Evolutionary conservation across 2,113 vertebrate genomes (phyloP).

Genomic region (Uria lomvia): DNA sequence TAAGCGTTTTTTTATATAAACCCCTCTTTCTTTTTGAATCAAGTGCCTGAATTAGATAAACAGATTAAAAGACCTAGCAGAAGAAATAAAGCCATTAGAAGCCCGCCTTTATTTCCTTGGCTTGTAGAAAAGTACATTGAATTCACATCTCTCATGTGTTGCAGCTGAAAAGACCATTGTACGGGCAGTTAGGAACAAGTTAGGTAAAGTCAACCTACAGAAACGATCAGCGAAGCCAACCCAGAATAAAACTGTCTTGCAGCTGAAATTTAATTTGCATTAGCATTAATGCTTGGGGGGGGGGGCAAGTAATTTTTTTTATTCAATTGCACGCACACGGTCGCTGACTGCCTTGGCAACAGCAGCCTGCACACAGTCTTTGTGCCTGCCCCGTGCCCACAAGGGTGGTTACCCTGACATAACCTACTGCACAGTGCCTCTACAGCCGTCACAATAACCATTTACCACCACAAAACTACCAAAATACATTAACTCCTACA

Average conservation of each 20-base stretch:
- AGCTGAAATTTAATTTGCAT: slow-evolving; percentile 4
- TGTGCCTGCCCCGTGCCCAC: not conserved
- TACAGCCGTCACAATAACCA: not conserved
- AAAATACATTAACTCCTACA: not conserved
- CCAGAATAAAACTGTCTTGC: slow-evolving; percentile 8
- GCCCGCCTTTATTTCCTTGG: not conserved
- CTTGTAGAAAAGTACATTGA: not conserved
- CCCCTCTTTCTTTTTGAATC: not conserved
- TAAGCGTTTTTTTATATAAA: not conserved
- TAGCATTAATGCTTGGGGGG: not conserved
- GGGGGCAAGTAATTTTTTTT: not conserved
- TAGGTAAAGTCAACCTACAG: not conserved
- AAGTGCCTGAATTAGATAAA: not conserved
- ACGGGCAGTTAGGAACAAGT: not conserved
- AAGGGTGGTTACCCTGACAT: not conserved
- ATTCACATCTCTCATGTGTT: not conserved
- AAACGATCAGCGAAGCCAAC: not conserved
- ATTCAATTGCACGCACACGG: rapidly evolving
- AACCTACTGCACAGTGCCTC: not conserved
- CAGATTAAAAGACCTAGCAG: not conserved
- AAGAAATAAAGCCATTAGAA: not conserved
- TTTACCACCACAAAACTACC: not conserved
- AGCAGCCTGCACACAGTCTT: not conserved
- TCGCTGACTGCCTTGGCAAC: not conserved
- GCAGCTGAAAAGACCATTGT: not conserved